Base-by-base conservation (phyloP, 2,888 invertebrate genomes). In the Thecocarcelia acutangulata region DNA sequence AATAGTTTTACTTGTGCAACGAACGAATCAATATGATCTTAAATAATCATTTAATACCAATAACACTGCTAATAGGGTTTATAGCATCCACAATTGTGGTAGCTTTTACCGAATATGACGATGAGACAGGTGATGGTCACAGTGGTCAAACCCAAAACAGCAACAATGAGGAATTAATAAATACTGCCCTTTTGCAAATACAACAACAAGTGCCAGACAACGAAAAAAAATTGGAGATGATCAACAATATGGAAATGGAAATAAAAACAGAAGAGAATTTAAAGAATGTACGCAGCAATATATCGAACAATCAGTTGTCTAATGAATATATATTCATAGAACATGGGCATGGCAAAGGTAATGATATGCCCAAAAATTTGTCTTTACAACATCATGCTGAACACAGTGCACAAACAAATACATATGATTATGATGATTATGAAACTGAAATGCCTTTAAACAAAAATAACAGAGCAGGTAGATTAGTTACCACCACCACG, bases 151-250 rank as follows among this genome's bases (percentile, higher is more conserved):
- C 28, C 12, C 70, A 42, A 44, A 48, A 13, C 15, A 40, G 28
- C 58, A 37, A 17, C 17, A 84, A 83, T 58, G 87, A 85, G 8
- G 87, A 88, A 13, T 84, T 89, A 64, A 87, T 86, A 56, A 89
- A 87, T n/a, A 83, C 87, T 1, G 83, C 84, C 2, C 84, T 86
- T 24, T 74, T 87, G 46, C 87, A 88, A n/a, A n/a, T n/a, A 28
- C 84, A 88, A 28, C 84, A 81, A 56, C 85, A 86, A 28, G 78
- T 86, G 9, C 87, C 87, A 17, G 73, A 64, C 6, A 83, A 73
- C 40, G 81, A 83, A 33, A 68, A 19, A 17, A 76, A 40, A 37
- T 69, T 28, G 6, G 52, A 84, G 1, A 84, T 87, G 44, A 82
- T 79, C n/a, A 81, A 70, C n/a, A 48, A 64, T 50, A 77, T 68